Base-by-base conservation (phyloP, 2,113 vertebrate genomes). In the Plecturocebus donacophilus region DNA sequence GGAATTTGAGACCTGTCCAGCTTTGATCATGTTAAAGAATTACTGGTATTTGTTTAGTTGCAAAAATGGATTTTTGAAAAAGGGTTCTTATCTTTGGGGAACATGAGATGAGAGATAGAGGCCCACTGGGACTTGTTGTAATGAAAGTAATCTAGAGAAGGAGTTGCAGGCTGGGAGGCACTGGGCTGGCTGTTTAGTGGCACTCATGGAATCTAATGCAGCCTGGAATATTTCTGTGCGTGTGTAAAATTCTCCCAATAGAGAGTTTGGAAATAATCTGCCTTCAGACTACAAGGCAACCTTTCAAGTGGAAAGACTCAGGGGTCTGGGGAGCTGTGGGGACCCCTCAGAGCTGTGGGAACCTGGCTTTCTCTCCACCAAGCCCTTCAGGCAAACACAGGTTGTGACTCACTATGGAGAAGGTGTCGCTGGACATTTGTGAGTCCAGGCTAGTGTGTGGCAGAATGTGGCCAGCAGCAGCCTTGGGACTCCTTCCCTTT, bases 241-340 rank as follows among this genome's bases (percentile, higher is more conserved):
- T 38, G 23, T 0, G 9, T 64, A 64, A 4, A 25, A 32, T 40
- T 23, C 38, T 73, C 77, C 87, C 70, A 32, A 3, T 5, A 5
- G 35, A 75, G 58, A 7, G 12, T 25, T 11, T 54, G 56, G 17
- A 8, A 45, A 54, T 13, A 40, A 32, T 8, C 42, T 8, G 35
- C 20, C 64, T 79, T 35, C 81, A 9, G 45, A 35, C 1, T 20
- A 5, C 17, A 45, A 2, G 0, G 0, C 6, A 0, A 6, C 7
- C 7, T 12, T 49, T 42, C 45, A 0, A 0, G 52, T 10, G 42
- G 68, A 30, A 25, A 1, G 27, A 20, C 6, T 0, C n/a, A 12
- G 2, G 30, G 21, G 56, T 1, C 1, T 3, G 8, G 70, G 4
- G 47, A 21, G 42, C 52, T 52, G 52, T 52, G 49, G 49, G 13